Evolutionary conservation across 35 echinoderm and acorn worm genomes (phyloP), one percentile per base, ranked within the genome.

Genomic region (Apostichopus japonicus): DNA sequence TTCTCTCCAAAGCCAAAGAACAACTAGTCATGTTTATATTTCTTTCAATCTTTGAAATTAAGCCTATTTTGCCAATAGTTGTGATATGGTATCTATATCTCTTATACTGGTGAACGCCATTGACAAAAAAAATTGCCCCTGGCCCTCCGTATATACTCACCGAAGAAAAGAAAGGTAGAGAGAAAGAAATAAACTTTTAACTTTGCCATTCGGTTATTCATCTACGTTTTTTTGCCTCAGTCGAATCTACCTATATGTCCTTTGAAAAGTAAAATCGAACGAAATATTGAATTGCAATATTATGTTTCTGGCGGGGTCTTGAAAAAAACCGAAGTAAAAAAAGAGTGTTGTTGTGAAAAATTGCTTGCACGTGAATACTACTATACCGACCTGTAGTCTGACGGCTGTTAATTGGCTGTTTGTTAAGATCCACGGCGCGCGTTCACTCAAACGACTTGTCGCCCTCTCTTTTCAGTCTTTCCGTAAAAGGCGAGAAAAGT

Each of bases 221-320:
- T 75, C 71, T 23, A 75, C 63, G 19, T 67, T 83, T 84, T 84
- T 57, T 84, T 55, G 54, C 55, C 53, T 57, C 54, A 57, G 24
- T 84, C 53, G 16, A n/a, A 57, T 10, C 81, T 56, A 58, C 81
- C 3, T 44, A 44, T 44, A 22, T 57, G 81, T 57, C 14, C 13
- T 58, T 84, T 23, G 5, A 56, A 23, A 84, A 58, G 17, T 23
- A 58, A 24, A 83, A 84, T 9, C 17, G 81, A 58, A 17, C 8
- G 16, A 54, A 84, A 84, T 84, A 84, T 84, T 84, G 56, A 84
- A 84, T 84, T 84, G 81, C 81, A 84, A 84, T 84, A 84, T 58
- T 84, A 44, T 44, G 33, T 84, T 84, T 84, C 22, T 75, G 21
- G 71, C 16, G 71, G 19, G 5, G 17, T 75, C 7, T 21, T 75